A percentile compares a stretch with the other conserved stretches of the same genome.
These are phyloP conservation scores for Sebastiscus albofasciatus DNA, from an alignment of 2,797 vertebrate species.

Conservation along the genomic window DNA sequence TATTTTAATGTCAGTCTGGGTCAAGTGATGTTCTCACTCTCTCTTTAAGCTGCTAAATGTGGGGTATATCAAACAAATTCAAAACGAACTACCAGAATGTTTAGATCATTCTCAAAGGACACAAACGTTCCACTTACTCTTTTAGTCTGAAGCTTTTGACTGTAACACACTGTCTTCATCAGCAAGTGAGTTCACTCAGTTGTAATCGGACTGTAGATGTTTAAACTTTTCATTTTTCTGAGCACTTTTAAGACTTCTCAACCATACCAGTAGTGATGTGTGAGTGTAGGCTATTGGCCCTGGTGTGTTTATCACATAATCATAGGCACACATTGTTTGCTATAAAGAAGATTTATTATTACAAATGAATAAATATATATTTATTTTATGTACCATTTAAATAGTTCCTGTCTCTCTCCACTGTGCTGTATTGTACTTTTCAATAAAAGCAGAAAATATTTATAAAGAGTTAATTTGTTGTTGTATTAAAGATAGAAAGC, in stretches of 20 bases:
- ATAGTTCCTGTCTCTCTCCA: background rate
- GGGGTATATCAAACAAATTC: background rate
- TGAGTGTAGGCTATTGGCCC: background rate
- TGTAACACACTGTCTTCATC: background rate
- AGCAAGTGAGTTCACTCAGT: background rate
- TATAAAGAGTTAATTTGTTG: background rate
- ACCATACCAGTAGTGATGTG: too few species aligned
- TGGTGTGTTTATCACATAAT: background rate
- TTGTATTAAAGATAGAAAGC: background rate
- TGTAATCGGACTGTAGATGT: background rate
- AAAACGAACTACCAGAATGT: background rate
- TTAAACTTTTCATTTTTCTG: background rate
- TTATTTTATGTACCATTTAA: background rate
- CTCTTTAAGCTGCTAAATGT: background rate
- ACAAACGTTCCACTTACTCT: background rate
- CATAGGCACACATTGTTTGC: background rate
- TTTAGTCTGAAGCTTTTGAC: background rate
- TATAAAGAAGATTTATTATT: background rate
- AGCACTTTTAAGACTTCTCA: background rate
- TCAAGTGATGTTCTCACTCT: constrained; percentile 16
- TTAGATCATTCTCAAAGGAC: background rate
- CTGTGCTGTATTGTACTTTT: background rate
- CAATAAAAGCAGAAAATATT: background rate
- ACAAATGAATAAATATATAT: too few species aligned
- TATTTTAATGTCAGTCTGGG: constrained; percentile 47